phyloP scores from a whole-genome alignment of 2,113 vertebrate genomes.

The Centropristis striata region DNA sequence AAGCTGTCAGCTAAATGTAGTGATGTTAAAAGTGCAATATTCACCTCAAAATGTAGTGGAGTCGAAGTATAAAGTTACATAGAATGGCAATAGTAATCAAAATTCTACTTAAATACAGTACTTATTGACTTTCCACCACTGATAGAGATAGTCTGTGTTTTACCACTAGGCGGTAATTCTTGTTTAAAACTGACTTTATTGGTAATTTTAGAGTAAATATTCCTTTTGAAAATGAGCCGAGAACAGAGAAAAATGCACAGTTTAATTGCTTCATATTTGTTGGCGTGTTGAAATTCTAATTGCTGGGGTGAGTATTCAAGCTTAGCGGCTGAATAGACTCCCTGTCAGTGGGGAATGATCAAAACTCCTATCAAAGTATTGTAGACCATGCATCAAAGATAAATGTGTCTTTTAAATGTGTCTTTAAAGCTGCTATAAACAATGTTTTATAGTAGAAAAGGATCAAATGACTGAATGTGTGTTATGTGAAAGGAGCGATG shows the following conservation, averaged over 20 bases:
- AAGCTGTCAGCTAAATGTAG: too few relatives aligned
- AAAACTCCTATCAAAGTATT: not conserved
- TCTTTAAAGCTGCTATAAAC: constrained; percentile 6
- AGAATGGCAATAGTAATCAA: too few relatives aligned
- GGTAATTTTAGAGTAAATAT: not conserved
- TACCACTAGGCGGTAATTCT: too few relatives aligned
- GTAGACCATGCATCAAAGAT: not conserved
- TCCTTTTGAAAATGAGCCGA: not conserved
- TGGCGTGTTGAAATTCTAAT: not conserved
- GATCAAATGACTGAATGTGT: not conserved
- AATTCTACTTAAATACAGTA: too few relatives aligned
- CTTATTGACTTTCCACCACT: too few relatives aligned
- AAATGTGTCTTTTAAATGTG: not conserved
- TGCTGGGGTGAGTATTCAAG: not conserved
- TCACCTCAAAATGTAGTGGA: too few relatives aligned
- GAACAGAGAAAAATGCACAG: not conserved
- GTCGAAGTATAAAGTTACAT: too few relatives aligned
- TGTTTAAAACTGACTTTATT: not conserved
- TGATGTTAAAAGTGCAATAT: too few relatives aligned
- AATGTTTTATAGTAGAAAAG: not conserved
- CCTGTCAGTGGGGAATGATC: not conserved
- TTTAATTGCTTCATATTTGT: not conserved
- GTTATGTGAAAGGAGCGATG: not conserved
- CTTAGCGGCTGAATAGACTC: not conserved
- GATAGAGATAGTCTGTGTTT: too few relatives aligned